These are phyloP conservation scores for Kradibia gibbosae DNA, from an alignment of 1,140 invertebrate species.

Conservation along the genomic window DNA sequence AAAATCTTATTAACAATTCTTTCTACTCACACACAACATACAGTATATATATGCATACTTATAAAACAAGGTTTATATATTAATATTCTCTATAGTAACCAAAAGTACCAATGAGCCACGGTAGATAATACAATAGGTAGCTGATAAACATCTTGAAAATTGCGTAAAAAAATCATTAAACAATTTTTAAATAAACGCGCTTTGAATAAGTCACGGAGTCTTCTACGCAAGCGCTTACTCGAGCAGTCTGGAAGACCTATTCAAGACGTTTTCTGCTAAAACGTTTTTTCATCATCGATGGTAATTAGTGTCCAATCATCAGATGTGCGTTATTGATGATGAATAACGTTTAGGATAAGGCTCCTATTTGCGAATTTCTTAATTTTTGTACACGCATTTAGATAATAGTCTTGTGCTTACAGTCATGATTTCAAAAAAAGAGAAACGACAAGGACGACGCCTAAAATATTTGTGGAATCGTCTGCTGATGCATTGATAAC, in stretches of 20 bases:
- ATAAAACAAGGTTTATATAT: no score
- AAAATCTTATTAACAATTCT: no score
- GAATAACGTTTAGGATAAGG: neutral
- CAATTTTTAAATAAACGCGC: neutral
- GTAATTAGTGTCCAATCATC: neutral
- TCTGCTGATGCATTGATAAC: neutral
- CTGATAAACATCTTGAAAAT: no score
- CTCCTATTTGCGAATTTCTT: neutral
- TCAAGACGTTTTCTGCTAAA: conserved; percentile 28
- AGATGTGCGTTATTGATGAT: conserved; percentile 5
- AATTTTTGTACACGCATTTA: neutral
- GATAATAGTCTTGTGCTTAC: neutral
- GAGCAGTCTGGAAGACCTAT: conserved; percentile 11
- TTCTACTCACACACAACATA: no score
- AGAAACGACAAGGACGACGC: no score
- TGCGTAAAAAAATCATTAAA: no score
- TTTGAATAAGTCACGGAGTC: neutral
- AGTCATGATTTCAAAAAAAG: no score
- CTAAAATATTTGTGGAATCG: no score
- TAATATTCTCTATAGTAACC: no score
- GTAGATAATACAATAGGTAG: no score
- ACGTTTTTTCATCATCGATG: neutral
- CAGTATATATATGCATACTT: no score
- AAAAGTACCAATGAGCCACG: no score
- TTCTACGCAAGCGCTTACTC: conserved; percentile 15